phyloP scores from a whole-genome alignment of 2,797 vertebrate species.

The Loris lydekkerianus region DNA sequence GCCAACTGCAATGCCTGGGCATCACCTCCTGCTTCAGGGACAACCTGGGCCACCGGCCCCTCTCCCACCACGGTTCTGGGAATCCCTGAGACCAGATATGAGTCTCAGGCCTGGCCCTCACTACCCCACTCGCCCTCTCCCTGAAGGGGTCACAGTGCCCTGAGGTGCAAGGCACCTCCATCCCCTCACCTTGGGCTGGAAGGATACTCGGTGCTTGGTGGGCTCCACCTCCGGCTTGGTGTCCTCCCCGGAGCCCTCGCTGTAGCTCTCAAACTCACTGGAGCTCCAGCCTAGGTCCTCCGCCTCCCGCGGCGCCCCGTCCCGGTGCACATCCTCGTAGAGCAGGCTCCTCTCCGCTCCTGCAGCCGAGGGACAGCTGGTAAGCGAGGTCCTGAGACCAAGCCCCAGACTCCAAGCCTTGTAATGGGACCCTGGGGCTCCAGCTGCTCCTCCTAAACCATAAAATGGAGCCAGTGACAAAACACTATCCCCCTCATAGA shows the following conservation, averaged over 20 bases:
- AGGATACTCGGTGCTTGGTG: slow-evolving; percentile 86
- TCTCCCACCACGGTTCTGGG: background rate
- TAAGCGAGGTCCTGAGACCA: background rate
- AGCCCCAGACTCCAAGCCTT: background rate
- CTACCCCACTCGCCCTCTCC: background rate
- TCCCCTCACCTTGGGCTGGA: slow-evolving; percentile 89
- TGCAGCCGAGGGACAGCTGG: background rate
- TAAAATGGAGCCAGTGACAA: background rate
- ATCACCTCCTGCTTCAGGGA: background rate
- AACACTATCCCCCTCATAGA: accelerated
- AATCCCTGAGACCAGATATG: background rate
- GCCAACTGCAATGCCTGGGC: accelerated
- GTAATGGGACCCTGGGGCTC: background rate
- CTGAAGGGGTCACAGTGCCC: background rate
- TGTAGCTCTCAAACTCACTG: slow-evolving; percentile 98
- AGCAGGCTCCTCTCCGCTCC: slow-evolving; percentile 88
- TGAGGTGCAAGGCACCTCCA: accelerated
- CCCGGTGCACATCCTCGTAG: slow-evolving; percentile 92
- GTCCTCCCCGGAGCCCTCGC: slow-evolving; percentile 95
- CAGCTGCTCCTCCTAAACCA: background rate
- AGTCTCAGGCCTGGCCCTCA: background rate
- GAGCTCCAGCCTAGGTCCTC: slow-evolving; percentile 96
- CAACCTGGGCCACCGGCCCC: background rate
- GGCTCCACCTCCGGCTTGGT: slow-evolving; percentile 86
- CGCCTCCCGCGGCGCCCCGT: slow-evolving; percentile 75